Evolutionary conservation across 2,888 invertebrate species (phyloP).

Genomic region (Thereva unica): DNA sequence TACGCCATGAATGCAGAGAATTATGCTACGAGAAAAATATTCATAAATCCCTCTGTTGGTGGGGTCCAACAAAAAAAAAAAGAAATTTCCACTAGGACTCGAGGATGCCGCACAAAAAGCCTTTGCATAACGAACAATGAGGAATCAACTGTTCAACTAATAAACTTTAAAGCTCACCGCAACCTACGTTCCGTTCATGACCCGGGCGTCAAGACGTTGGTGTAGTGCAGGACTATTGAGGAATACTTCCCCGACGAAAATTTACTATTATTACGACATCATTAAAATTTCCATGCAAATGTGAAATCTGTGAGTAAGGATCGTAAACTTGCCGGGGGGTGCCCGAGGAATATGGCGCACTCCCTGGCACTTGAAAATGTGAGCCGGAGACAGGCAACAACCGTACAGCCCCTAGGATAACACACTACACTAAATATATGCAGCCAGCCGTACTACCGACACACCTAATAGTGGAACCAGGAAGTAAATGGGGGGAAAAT

Average conservation of each 20-base stretch:
- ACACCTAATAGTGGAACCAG: slow-evolving; percentile 25
- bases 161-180: slow-evolving; percentile 31
- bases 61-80: slow-evolving; percentile 14
- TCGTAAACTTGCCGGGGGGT: slow-evolving; percentile 39
- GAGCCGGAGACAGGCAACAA: slow-evolving; percentile 31
- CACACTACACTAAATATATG: slow-evolving; percentile 9
- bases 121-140: slow-evolving; percentile 33
- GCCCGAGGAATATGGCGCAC: slow-evolving; percentile 25
- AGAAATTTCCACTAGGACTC: slow-evolving; percentile 23
- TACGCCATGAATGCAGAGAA: no score
- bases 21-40: not conserved
- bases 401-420: slow-evolving; percentile 25
- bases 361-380: slow-evolving; percentile 2
- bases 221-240: slow-evolving; percentile 24
- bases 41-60: slow-evolving; percentile 30
- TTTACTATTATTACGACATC: slow-evolving; percentile 42
- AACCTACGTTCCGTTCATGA: slow-evolving; percentile 12
- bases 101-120: slow-evolving; percentile 17
- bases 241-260: slow-evolving; percentile 33
- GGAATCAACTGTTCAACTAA: slow-evolving; percentile 35
- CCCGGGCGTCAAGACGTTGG: slow-evolving; percentile 23
- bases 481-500: slow-evolving; percentile 26
- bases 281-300: slow-evolving; percentile 42
- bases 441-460: slow-evolving; percentile 17
- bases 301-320: slow-evolving; percentile 41